Evolutionary conservation across 2,888 invertebrate genomes (phyloP).

Genomic region (Folsomia manolachei): DNA sequence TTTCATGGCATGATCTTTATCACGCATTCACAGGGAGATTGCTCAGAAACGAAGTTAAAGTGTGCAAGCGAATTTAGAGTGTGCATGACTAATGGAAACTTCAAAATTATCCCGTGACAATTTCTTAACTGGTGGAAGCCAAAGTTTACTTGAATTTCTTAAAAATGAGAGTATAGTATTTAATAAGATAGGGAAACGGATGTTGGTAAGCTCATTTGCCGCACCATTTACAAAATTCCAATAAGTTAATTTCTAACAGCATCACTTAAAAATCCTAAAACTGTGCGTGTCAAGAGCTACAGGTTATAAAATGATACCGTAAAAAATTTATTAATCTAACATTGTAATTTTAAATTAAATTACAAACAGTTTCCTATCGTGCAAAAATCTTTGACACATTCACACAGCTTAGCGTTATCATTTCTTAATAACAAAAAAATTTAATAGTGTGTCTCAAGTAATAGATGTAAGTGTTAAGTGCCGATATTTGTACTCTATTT

Average conservation of each 20-base stretch:
- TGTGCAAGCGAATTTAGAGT: too few species aligned
- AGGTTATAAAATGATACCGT: neutral
- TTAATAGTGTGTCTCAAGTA: neutral
- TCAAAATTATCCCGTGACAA: neutral
- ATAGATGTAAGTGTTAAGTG: neutral
- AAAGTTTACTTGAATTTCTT: too few species aligned
- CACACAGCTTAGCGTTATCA: neutral
- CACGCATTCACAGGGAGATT: too few species aligned
- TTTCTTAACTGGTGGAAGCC: too few species aligned
- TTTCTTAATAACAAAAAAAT: neutral
- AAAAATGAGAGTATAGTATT: too few species aligned
- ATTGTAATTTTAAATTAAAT: neutral
- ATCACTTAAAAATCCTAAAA: neutral
- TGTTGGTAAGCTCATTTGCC: neutral
- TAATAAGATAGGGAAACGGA: too few species aligned
- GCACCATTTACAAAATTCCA: neutral
- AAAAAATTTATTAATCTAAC: neutral
- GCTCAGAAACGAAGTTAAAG: too few species aligned
- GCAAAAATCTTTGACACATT: neutral
- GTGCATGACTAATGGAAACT: too few species aligned
- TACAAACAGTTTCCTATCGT: neutral
- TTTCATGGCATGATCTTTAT: too few species aligned
- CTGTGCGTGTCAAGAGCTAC: neutral
- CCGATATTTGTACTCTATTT: conserved; percentile 10
- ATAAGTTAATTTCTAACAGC: neutral